Evolutionary conservation across 2,113 vertebrate species (phyloP).

Genomic region (Spermophilus dauricus): DNA sequence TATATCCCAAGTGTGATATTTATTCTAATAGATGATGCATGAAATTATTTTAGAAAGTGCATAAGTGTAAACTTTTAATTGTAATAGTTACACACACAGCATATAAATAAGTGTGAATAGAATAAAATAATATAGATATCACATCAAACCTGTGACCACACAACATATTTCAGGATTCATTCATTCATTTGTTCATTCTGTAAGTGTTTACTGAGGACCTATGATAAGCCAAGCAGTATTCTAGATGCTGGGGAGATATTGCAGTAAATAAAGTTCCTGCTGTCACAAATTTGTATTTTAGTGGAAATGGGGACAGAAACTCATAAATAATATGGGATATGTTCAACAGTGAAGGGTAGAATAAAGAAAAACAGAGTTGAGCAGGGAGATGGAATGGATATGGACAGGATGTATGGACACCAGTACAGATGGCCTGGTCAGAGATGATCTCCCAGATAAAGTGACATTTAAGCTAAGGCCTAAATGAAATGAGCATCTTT

Average conservation of each 20-base stretch:
- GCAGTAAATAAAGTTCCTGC: background rate
- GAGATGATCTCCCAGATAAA: background rate
- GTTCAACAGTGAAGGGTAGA: conserved; percentile 17
- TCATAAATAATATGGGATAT: background rate
- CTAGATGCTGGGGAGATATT: background rate
- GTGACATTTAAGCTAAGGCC: background rate
- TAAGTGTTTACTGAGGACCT: background rate
- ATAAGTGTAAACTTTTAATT: background rate
- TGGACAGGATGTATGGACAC: background rate
- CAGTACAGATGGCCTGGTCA: background rate
- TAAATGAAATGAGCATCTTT: background rate
- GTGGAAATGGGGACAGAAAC: background rate
- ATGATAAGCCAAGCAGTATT: background rate
- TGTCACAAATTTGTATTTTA: conserved; percentile 10
- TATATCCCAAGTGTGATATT: background rate
- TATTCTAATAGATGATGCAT: background rate
- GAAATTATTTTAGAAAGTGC: conserved; percentile 28
- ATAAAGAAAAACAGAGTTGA: background rate
- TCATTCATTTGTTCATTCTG: background rate
- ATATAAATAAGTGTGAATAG: background rate
- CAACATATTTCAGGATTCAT: background rate
- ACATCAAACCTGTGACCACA: background rate
- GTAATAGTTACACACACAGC: background rate
- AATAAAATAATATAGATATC: background rate
- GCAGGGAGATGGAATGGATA: background rate